Base-by-base conservation (phyloP, 2,888 invertebrate genomes). In the Macaria notata region DNA sequence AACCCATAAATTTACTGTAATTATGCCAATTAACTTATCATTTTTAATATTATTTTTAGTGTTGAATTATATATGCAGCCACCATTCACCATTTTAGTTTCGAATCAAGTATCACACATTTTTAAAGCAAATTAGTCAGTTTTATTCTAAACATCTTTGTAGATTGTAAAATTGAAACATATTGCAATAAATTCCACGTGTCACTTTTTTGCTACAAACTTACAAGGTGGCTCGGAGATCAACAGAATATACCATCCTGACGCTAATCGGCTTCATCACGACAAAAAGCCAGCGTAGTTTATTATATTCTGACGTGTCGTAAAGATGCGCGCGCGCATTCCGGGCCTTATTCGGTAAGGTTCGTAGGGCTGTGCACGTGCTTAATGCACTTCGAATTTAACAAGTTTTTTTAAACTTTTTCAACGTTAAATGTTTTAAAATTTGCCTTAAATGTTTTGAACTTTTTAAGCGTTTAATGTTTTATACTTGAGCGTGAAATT, bases 251-350 rank as follows among this genome's bases (percentile, higher is more conserved):
- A 41, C 47, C 52, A 46, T 59, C 50, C 38, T 53, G 59, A 54
- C 56, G 44, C 60, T 60, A 63, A 63, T 59, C 59, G 51, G 9
- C 47, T 41, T 50, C 62, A 61, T 56, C 50, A 53, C 44, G 54
- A 50, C 63, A 56, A 63, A 63, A 60, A 58, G 49, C 52, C 46
- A 3, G 70, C 65, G 68, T 74, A 74, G 71, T 83, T 81, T 81
- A 84, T 83, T 78, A 77, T 78, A 69, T 74, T 73, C 73, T 69
- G 64, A n/a, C 41, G 58, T 51, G 61, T 73, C 74, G 70, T 78
- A 76, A 81, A 79, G 69, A 72, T 70, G 60, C 65, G 66, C 70
- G 67, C 65, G 62, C 70, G 36, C 69, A 75, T 74, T 72, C 68
- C 67, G 56, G 46, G 60, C 73, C 72, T 65, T 76, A 68, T 75